Evolutionary conservation across 2,888 invertebrate species (phyloP).

Genomic region (Cordilura impudica): DNA sequence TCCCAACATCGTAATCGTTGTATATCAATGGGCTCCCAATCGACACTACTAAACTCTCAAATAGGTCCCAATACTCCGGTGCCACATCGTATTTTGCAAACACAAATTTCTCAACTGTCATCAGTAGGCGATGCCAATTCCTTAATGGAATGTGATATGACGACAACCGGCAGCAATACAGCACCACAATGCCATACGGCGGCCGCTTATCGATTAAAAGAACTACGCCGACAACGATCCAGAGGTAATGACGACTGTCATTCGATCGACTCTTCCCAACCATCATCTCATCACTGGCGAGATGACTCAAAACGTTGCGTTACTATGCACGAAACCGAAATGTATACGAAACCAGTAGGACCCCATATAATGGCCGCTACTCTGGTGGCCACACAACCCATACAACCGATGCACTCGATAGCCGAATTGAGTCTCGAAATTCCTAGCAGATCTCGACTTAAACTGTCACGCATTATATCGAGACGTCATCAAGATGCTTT

Average conservation of each 20-base stretch:
- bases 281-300: constrained; percentile 11
- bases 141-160: constrained; percentile 70
- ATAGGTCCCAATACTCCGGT: constrained; percentile 16
- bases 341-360: constrained; percentile 60
- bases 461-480: constrained; percentile 72
- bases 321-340: constrained; percentile 62
- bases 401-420: constrained; percentile 64
- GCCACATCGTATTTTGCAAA: constrained; percentile 70
- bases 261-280: constrained; percentile 49
- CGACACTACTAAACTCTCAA: constrained; percentile 66
- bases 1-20: constrained; percentile 72
- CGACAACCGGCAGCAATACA: constrained; percentile 6
- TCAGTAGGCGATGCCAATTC: constrained; percentile 75
- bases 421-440: constrained; percentile 61
- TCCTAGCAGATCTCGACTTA: constrained; percentile 66
- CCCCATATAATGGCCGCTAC: constrained; percentile 59
- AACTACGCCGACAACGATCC: constrained; percentile 67
- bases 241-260: constrained; percentile 62
- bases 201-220: constrained; percentile 66
- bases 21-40: constrained; percentile 73
- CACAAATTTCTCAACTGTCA: constrained; percentile 74
- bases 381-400: constrained; percentile 56
- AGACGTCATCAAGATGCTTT: constrained; percentile 67
- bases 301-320: constrained; percentile 29
- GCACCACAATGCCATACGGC: constrained; percentile 57